phyloP scores from a whole-genome alignment of 1,140 invertebrate species.

The Nilaparvata lugens region DNA sequence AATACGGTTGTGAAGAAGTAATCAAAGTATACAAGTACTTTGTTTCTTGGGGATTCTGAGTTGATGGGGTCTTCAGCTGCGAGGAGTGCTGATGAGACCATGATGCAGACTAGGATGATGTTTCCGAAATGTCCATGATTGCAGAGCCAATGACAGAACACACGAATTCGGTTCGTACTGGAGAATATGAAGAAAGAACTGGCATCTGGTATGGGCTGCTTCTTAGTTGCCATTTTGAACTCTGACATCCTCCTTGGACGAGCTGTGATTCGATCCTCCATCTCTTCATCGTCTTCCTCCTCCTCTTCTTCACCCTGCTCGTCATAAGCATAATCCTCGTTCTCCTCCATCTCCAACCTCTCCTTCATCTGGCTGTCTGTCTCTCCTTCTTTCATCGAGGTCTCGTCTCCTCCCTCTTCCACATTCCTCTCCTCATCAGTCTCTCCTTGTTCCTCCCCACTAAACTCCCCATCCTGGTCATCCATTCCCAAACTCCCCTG shows the following conservation, averaged over 20 bases:
- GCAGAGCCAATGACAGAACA: conserved; percentile 93
- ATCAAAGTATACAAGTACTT: conserved; percentile 88
- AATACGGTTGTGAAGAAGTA: conserved; percentile 98
- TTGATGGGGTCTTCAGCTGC: conserved; percentile 94
- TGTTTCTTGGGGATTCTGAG: conserved; percentile 60
- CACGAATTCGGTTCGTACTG: conserved; percentile 89
- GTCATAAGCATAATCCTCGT: conserved; percentile 26
- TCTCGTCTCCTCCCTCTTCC: conserved; percentile 33
- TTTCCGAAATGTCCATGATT: conserved; percentile 96
- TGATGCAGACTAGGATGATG: conserved; percentile 92
- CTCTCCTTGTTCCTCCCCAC: conserved; percentile 46
- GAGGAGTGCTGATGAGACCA: conserved; percentile 96
- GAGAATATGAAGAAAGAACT: conserved; percentile 96
- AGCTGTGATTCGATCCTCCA: conserved; percentile 33
- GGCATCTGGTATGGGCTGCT: conserved; percentile 87
- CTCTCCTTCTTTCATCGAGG: conserved; percentile 18
- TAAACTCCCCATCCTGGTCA: conserved; percentile 40
- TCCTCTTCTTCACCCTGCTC: conserved; percentile 41
- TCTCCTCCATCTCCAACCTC: no score
- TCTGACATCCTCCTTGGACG: conserved; percentile 63
- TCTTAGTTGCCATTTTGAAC: conserved; percentile 76
- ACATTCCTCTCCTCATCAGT: conserved; percentile 23
- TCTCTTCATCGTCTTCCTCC: conserved; percentile 28
- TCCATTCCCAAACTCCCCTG: conserved; percentile 41
- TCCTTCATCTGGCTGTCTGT: conserved; percentile 34